Evolutionary conservation across 2,797 vertebrate species (phyloP), one percentile per base, ranked within the genome.

Genomic region (Chromis chromis): DNA sequence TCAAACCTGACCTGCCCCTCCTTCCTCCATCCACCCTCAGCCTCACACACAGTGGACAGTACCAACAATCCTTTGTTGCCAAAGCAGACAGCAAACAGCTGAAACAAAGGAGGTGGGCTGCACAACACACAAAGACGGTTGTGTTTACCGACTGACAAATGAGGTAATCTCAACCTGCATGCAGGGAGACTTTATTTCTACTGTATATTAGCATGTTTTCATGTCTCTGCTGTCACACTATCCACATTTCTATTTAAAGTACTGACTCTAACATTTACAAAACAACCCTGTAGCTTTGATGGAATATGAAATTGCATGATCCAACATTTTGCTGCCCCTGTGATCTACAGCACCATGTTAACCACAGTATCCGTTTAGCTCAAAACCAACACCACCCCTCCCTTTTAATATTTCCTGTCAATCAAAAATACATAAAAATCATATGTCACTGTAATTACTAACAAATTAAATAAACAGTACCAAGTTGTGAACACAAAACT

Each of bases 21-120:
- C 59, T 24, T 27, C 76, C 76, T 54, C 78, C 63, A 59, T 72
- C 70, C 63, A 53, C 70, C 61, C 69, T 74, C 52, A 40, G 76
- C 75, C 28, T 40, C 76, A 70, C 55, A 80, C 57, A 61, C 50
- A 75, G 87, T 90, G 77, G 87, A 87, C 89, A 88, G 59, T 85
- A 88, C 50, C 89, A 91, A 91, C 88, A 92, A 55, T 0, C 7
- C 48, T 68, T 55, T 91, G 89, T 91, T 92, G 80, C 80, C 88
- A 91, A 89, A 92, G 82, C 90, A 79, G 74, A 76, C 60, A 19
- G 42, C 46, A 76, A 76, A 72, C 72, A 60, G 49, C 17, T 33
- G 40, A 78, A 55, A 74, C 48, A 61, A 67, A 73, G 61, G 63
- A 2, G 48, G 19, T 31, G 31, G 61, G 55, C 53, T 21, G 53